Conservation (phyloP, 2,888 invertebrate genomes). For the Morinoia aosen region DNA sequence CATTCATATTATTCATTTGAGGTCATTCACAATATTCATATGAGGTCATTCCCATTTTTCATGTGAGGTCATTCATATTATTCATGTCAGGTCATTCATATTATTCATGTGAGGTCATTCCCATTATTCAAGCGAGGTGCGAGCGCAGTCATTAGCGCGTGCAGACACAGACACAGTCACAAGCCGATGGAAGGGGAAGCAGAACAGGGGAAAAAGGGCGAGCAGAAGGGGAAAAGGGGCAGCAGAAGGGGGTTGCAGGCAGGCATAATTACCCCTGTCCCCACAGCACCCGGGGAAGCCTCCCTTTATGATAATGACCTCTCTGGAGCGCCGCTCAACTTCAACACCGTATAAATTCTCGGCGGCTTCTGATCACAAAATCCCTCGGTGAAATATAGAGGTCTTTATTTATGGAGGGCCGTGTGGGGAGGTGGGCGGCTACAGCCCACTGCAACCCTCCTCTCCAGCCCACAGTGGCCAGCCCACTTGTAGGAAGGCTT, state of each 20-base stretch:
- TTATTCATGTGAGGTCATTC: neutral
- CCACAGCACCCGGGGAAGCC: neutral
- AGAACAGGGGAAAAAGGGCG: neutral
- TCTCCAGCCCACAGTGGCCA: too few relatives aligned
- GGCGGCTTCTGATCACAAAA: slow-evolving; percentile 42
- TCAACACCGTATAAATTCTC: slow-evolving; percentile 46
- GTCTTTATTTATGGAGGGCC: slow-evolving; percentile 36
- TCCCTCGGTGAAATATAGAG: slow-evolving; percentile 48
- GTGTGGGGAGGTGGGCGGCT: neutral
- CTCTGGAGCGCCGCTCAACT: slow-evolving; percentile 37
- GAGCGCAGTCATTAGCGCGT: neutral
- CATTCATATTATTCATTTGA: too few relatives aligned
- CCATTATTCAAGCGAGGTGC: neutral
- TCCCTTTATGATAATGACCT: slow-evolving; percentile 49
- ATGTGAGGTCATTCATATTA: too few relatives aligned
- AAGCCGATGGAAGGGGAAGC: neutral
- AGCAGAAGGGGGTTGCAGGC: neutral
- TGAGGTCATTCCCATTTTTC: too few relatives aligned
- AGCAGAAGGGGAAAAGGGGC: too few relatives aligned
- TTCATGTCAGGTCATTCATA: neutral
- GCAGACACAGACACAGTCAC: neutral
- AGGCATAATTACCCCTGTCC: slow-evolving; percentile 1
- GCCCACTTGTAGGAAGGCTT: too few relatives aligned
- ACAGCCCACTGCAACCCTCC: too few relatives aligned
- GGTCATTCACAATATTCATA: too few relatives aligned